A percentile compares a stretch with the other conserved stretches of the same genome.
Conservation (phyloP, 53 echinoderm and acorn worm species). For the Echinarachnius parma region DNA sequence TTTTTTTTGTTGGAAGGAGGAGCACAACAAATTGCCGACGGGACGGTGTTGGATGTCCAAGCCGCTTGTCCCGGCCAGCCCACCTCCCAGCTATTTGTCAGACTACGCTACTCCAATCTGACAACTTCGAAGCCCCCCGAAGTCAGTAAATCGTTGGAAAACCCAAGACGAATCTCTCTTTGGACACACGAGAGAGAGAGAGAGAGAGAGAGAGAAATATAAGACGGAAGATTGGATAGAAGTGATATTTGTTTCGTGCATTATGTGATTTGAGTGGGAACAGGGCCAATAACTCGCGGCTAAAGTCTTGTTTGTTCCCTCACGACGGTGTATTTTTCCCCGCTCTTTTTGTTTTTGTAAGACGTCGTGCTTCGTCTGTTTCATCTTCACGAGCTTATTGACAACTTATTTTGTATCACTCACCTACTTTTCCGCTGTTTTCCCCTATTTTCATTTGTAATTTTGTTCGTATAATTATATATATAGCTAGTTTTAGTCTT, state of each 20-base stretch:
- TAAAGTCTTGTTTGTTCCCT: constrained; percentile 39
- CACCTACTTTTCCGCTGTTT: too few species aligned
- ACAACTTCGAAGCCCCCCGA: constrained; percentile 27
- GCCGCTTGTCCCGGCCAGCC: constrained; percentile 30
- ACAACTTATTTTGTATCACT: too few species aligned
- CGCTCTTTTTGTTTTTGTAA: background rate
- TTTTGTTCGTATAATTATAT: too few species aligned
- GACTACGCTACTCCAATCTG: constrained; percentile 15
- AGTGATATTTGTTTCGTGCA: constrained; percentile 47
- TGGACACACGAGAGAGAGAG: background rate
- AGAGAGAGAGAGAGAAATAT: background rate
- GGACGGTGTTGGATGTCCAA: constrained; percentile 38
- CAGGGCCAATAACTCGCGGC: constrained; percentile 44
- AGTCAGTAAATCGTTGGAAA: too few species aligned
- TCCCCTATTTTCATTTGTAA: too few species aligned
- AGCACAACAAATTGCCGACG: constrained; percentile 32
- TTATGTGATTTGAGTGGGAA: constrained; percentile 38
- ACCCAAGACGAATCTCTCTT: constrained; percentile 30
- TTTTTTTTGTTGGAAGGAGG: too few species aligned
- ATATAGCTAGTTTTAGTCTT: too few species aligned
- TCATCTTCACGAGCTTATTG: too few species aligned
- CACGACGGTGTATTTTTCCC: constrained; percentile 6
- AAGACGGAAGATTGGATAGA: background rate
- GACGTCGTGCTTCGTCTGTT: too few species aligned
- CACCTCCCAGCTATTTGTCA: constrained; percentile 45